These are phyloP conservation scores for Pygocentrus nattereri DNA, from an alignment of 2,797 vertebrate genomes.

Conservation along the genomic window DNA sequence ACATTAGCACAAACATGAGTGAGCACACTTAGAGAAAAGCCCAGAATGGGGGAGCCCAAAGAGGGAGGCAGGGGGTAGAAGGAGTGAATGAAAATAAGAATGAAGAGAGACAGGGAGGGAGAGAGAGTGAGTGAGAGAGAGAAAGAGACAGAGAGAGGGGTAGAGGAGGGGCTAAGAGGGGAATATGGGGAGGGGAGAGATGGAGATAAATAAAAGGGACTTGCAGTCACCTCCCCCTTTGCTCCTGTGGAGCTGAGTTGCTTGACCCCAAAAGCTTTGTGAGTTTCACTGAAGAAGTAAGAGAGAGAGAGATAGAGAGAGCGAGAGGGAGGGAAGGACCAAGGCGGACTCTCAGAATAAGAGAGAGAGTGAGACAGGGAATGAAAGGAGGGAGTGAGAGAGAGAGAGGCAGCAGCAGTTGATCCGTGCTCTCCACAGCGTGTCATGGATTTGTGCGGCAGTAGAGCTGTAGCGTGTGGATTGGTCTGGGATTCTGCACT, in stretches of 20 bases:
- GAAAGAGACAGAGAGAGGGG: slow-evolving; percentile 62
- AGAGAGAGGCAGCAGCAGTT: slow-evolving; percentile 46
- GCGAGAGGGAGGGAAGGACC: slow-evolving; percentile 48
- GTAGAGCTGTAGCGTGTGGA: slow-evolving; percentile 18
- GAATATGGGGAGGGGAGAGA: slow-evolving; percentile 70
- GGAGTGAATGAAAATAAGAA: slow-evolving; percentile 63
- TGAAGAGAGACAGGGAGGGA: slow-evolving; percentile 64
- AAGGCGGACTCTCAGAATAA: slow-evolving; percentile 56
- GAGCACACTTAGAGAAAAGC: slow-evolving; percentile 54
- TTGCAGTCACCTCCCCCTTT: slow-evolving; percentile 75
- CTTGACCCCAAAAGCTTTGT: slow-evolving; percentile 78
- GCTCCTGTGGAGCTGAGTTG: slow-evolving; percentile 76
- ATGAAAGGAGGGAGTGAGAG: slow-evolving; percentile 56
- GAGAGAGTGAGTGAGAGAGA: slow-evolving; percentile 56
- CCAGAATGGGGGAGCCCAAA: slow-evolving; percentile 46
- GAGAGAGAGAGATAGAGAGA: slow-evolving; percentile 41
- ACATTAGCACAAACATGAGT: slow-evolving; percentile 56
- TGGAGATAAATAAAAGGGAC: slow-evolving; percentile 68
- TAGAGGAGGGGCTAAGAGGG: slow-evolving; percentile 73
- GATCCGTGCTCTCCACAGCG: slow-evolving; percentile 50
- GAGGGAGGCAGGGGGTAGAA: slow-evolving; percentile 57
- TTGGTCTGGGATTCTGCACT: slow-evolving; percentile 35
- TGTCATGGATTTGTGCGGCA: slow-evolving; percentile 72
- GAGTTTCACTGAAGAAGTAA: slow-evolving; percentile 73
- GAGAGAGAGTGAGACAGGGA: slow-evolving; percentile 59